Conservation (phyloP, 1,140 invertebrate species). For the Calliphora vicina region DNA sequence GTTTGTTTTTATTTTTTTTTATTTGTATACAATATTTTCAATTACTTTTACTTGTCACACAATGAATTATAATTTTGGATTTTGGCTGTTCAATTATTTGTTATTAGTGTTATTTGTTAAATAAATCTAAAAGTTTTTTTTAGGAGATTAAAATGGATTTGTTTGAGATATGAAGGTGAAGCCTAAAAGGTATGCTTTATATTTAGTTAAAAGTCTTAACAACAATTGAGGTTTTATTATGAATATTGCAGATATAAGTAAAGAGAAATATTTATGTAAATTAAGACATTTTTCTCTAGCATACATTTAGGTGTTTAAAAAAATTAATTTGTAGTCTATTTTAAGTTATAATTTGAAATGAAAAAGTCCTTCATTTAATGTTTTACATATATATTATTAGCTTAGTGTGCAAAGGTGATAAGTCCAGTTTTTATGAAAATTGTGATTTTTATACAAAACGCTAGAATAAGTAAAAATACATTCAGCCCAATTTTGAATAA, state of each 20-base stretch:
- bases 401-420: too few species aligned
- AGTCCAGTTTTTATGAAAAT: too few species aligned
- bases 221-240: not conserved
- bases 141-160: not conserved
- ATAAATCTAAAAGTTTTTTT: not conserved
- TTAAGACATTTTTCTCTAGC: not conserved
- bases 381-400: not conserved
- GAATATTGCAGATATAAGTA: not conserved
- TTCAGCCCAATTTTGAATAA: too few species aligned
- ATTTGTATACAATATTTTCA: not conserved
- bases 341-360: not conserved
- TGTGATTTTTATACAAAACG: too few species aligned
- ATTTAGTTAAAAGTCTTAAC: not conserved
- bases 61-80: not conserved
- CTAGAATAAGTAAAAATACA: too few species aligned
- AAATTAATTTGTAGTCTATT: not conserved
- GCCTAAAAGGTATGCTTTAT: not conserved
- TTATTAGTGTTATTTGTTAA: not conserved
- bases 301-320: not conserved
- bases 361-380: not conserved
- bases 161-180: not conserved
- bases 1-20: not conserved
- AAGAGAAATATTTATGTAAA: not conserved
- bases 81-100: not conserved
- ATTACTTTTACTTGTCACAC: conserved; percentile 6